These are phyloP conservation scores for Sabatieria punctata DNA, from an alignment of 2,888 invertebrate genomes.

Conservation along the genomic window DNA sequence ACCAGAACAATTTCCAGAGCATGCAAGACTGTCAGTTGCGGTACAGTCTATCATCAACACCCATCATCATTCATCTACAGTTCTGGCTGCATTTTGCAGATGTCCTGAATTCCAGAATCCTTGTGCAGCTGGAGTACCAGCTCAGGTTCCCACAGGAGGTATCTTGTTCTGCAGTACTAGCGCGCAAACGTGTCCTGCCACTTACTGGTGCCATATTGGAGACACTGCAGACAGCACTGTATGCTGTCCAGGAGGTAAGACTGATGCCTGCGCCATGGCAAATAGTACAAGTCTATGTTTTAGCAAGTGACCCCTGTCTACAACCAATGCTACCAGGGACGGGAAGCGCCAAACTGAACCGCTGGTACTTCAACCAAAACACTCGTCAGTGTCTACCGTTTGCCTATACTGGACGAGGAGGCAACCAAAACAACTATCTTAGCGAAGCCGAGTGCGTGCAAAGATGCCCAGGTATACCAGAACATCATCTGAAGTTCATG, in stretches of 20 bases:
- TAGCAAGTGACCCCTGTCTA: slow-evolving; percentile 3
- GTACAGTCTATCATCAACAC: no score
- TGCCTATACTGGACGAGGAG: neutral
- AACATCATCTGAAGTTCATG: neutral
- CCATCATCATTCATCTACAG: no score
- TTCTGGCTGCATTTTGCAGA: no score
- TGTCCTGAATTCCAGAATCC: slow-evolving; percentile 7
- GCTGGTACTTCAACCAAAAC: slow-evolving; percentile 4
- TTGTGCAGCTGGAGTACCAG: slow-evolving; percentile 3
- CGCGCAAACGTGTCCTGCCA: slow-evolving; percentile 4
- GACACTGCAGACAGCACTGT: slow-evolving; percentile 4
- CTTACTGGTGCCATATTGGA: slow-evolving; percentile 8
- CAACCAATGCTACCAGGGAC: slow-evolving; percentile 2
- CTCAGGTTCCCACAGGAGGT: slow-evolving; percentile 6
- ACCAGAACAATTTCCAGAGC: slow-evolving; percentile 9
- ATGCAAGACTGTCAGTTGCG: neutral
- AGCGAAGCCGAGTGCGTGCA: neutral
- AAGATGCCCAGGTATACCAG: neutral
- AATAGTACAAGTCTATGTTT: neutral
- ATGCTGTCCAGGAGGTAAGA: slow-evolving; percentile 6
- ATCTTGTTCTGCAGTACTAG: slow-evolving; percentile 4
- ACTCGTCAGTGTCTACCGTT: slow-evolving; percentile 1
- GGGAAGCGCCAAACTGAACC: neutral
- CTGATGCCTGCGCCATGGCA: neutral
- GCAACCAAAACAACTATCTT: neutral